Base-by-base conservation (phyloP, 2,888 invertebrate species). In the Philereme vetulata region DNA sequence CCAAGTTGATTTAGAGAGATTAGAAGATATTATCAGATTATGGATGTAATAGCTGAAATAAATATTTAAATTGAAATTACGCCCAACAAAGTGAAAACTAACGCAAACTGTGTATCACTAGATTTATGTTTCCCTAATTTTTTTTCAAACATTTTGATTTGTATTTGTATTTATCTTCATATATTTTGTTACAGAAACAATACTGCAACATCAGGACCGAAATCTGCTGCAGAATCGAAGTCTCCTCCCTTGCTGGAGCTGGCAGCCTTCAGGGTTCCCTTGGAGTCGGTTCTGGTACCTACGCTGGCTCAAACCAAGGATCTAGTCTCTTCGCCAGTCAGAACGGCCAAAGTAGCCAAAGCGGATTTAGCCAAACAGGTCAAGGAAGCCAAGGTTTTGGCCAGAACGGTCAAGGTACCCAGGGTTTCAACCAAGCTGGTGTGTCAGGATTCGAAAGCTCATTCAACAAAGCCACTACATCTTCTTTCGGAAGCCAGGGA, bases 211-310 rank as follows among this genome's bases (percentile, higher is more conserved):
- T 81, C 1, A 81, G 83, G 4, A 85, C 85, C 0, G 93, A 93
- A 76, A 84, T 90, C 60, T 93, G 93, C 86, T 93, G 93, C 81
- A 83, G 90, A 58, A 77, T 92, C 48, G 90, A 90, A 62, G 74
- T 84, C 8, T 71, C 84, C 33, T 71, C 81, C 3, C 62, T 81
- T 0, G 62, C 77, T 34, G 85, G 85, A 0, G 77, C 78, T 43
- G 78, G 78, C 11, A 75, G 69, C 52, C 68, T 80, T 8, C 84
- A 86, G 52, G 82, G 83, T 0, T 78, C 81, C 8, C 73, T 82
- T 1, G 85, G 85, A 56, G 77, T 81, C 0, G 86, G 84, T 4
- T 81, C 84, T 3, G 82, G 81, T 5, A 82, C 84, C 9, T 84
- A 68, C 77, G 72, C 80, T 3, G 81, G 80, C 11, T 70, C 78